Percentiles rank a stretch among this genome's conserved stretches.
These are phyloP conservation scores for Coreoperca whiteheadi DNA, from an alignment of 2,113 vertebrate species.

Conservation along the genomic window DNA sequence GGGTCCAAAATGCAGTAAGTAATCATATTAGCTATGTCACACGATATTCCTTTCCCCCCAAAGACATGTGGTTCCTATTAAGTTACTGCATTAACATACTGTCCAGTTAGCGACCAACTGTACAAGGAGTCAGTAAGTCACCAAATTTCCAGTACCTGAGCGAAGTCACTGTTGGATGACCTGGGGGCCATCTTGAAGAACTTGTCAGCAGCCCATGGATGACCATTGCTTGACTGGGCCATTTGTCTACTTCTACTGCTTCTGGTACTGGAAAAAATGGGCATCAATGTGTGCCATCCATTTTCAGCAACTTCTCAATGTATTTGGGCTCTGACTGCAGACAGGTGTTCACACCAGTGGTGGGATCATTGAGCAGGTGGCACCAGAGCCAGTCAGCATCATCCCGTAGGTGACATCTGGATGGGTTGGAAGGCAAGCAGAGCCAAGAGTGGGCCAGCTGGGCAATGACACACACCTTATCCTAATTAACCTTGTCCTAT, in stretches of 20 bases:
- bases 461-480: constrained; percentile 28
- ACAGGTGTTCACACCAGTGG: background rate
- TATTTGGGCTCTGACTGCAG: background rate
- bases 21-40: background rate
- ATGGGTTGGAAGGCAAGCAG: background rate
- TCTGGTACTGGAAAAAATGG: background rate
- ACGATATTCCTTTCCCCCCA: background rate
- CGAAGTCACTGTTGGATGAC: background rate
- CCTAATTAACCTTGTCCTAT: constrained; percentile 53
- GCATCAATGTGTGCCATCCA: accelerated
- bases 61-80: background rate
- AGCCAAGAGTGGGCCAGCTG: constrained; percentile 40
- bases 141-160: background rate
- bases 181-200: background rate
- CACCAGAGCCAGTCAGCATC: constrained; percentile 12
- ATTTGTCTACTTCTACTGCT: background rate
- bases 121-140: background rate
- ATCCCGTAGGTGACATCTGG: constrained; percentile 36
- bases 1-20: background rate
- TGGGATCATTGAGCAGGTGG: constrained; percentile 26
- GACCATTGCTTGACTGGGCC: background rate
- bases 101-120: background rate
- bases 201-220: background rate
- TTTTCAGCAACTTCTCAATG: background rate
- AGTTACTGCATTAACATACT: background rate